These are phyloP conservation scores for Rhinogobius similis DNA, from an alignment of 2,113 vertebrate genomes.

Conservation along the genomic window DNA sequence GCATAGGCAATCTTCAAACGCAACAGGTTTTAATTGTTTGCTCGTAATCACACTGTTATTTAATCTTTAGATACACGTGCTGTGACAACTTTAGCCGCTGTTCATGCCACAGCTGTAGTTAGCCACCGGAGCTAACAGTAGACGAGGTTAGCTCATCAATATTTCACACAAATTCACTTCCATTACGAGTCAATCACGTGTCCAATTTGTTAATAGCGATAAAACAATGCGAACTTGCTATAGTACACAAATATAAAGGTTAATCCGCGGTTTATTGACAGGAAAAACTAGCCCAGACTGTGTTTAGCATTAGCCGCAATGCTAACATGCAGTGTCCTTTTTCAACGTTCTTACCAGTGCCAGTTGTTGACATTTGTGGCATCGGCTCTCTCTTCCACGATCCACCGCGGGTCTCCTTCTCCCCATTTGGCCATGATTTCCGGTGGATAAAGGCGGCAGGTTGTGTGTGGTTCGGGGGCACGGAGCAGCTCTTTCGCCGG, in stretches of 20 bases:
- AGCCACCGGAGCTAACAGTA: constrained; percentile 26
- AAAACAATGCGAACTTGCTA: accelerated
- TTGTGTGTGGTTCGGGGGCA: background rate
- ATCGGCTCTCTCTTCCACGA: constrained; percentile 95
- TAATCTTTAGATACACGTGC: constrained; percentile 5
- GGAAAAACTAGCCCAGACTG: background rate
- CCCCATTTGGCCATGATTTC: constrained; percentile 94
- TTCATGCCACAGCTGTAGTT: constrained; percentile 5
- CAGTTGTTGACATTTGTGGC: constrained; percentile 99
- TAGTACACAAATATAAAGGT: accelerated
- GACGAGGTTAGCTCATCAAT: background rate
- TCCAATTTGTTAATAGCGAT: accelerated
- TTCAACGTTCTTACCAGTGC: constrained; percentile 86
- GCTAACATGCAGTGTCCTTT: constrained; percentile 29
- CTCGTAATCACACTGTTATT: background rate
- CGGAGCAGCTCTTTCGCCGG: constrained; percentile 20
- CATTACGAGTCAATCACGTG: background rate
- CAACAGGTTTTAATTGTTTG: too few relatives aligned
- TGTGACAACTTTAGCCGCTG: background rate
- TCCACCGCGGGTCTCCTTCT: constrained; percentile 99
- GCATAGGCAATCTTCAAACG: background rate
- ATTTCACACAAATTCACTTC: background rate
- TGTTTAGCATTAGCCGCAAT: constrained; percentile 49
- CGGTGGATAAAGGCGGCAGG: background rate
- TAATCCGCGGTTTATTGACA: background rate